Conservation (phyloP, 2,888 invertebrate species). For the Acanthosepion esculentum region DNA sequence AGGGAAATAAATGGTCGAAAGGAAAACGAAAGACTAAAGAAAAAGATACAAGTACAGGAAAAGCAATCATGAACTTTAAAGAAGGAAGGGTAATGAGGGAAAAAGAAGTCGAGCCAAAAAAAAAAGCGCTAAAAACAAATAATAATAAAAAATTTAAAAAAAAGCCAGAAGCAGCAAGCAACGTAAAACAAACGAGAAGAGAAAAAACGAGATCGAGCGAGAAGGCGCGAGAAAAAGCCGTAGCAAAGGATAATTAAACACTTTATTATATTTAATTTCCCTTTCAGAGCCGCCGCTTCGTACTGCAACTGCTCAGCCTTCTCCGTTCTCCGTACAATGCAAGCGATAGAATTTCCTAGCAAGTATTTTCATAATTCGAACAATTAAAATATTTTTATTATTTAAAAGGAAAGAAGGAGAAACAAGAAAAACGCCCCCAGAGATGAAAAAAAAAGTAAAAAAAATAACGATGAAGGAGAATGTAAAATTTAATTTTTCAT, state of each 20-base stretch:
- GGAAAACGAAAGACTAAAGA: no score
- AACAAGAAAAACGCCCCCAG: not conserved
- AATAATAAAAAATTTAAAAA: no score
- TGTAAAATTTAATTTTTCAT: not conserved
- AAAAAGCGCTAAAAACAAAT: no score
- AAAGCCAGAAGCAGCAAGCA: not conserved
- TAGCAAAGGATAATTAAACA: conserved; percentile 6
- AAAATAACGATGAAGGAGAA: not conserved
- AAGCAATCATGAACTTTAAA: no score
- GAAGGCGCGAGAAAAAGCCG: conserved; percentile 16
- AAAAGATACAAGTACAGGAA: no score
- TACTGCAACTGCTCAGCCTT: not conserved
- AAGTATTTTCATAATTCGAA: not conserved
- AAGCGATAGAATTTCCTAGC: not conserved
- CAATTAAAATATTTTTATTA: conserved; percentile 33
- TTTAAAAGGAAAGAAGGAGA: not conserved
- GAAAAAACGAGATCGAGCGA: not conserved
- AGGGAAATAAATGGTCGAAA: no score
- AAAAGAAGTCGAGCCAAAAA: no score
- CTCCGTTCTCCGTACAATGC: not conserved
- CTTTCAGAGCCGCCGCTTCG: conserved; percentile 5
- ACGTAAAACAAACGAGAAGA: not conserved
- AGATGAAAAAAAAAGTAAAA: not conserved
- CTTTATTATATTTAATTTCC: conserved; percentile 8
- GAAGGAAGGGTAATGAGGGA: no score